Percentiles rank a stretch among this genome's conserved stretches.
These are phyloP conservation scores for Stratiomys singularior DNA, from an alignment of 2,888 invertebrate species.

Conservation along the genomic window DNA sequence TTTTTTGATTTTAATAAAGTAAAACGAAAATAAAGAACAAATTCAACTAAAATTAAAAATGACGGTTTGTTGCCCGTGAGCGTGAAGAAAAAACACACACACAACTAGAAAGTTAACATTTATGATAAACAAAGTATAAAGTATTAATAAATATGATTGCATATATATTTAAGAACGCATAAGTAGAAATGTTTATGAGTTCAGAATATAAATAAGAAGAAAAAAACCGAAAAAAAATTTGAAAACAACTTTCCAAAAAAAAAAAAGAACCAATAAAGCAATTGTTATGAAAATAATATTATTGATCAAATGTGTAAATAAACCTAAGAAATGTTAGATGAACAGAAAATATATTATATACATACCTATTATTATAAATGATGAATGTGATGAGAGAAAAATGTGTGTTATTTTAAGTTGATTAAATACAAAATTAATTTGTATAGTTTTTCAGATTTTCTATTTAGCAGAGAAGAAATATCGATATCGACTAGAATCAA, in stretches of 20 bases:
- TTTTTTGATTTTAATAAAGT: conserved; percentile 1
- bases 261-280: conserved; percentile 19
- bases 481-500: not conserved
- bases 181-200: conserved; percentile 9
- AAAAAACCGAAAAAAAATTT: not conserved
- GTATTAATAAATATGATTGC: conserved; percentile 1
- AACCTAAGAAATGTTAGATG: too few species aligned
- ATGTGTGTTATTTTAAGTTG: not conserved
- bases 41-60: too few species aligned
- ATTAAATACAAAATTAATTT: not conserved
- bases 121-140: conserved; percentile 27
- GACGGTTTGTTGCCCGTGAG: conserved; percentile 28
- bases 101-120: conserved; percentile 46
- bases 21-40: not conserved
- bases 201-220: conserved; percentile 7
- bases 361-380: not conserved
- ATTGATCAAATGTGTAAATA: conserved; percentile 27
- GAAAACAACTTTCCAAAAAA: not conserved
- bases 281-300: conserved; percentile 19
- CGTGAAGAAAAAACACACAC: not conserved
- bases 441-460: not conserved
- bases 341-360: too few species aligned
- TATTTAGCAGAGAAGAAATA: conserved; percentile 3
- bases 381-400: not conserved
- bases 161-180: not conserved